Conservation (phyloP, 2,113 vertebrate genomes). For the Nothoprocta perdicaria region DNA sequence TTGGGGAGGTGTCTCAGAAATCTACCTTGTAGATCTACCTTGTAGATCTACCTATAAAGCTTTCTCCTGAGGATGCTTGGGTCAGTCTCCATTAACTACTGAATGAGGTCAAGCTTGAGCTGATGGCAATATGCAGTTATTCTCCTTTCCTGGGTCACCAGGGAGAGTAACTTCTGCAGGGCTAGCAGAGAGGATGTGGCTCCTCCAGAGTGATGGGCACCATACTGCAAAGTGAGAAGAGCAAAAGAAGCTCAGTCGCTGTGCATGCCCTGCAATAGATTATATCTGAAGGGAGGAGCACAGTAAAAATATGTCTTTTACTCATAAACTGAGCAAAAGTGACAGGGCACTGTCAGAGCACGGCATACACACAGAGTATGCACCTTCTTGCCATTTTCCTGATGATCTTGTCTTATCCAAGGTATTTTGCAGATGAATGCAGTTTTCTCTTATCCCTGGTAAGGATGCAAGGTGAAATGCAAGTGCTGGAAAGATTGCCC, state of each 20-base stretch:
- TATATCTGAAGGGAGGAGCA: constrained; percentile 54
- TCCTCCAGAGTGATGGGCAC: neutral
- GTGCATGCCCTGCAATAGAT: constrained; percentile 37
- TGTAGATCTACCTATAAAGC: constrained; percentile 44
- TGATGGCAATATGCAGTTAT: neutral
- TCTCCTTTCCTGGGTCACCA: neutral
- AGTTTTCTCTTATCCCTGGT: neutral
- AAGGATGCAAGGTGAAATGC: neutral
- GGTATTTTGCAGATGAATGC: constrained; percentile 19
- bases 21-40: too few relatives aligned
- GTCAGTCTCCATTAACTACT: neutral
- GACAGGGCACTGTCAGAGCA: constrained; percentile 59
- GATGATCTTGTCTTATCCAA: constrained; percentile 37
- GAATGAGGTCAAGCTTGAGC: neutral
- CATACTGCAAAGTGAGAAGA: neutral
- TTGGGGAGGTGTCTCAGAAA: neutral
- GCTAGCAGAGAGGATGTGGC: neutral
- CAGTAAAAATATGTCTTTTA: constrained; percentile 40
- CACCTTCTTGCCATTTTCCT: constrained; percentile 48
- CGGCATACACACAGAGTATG: neutral
- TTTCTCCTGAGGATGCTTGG: neutral
- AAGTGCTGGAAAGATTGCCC: constrained; percentile 16
- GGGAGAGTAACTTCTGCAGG: neutral
- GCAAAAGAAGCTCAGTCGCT: neutral
- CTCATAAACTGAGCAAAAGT: constrained; percentile 56